phyloP scores from a whole-genome alignment of 2,888 invertebrate genomes.

The Atrina japonica region DNA sequence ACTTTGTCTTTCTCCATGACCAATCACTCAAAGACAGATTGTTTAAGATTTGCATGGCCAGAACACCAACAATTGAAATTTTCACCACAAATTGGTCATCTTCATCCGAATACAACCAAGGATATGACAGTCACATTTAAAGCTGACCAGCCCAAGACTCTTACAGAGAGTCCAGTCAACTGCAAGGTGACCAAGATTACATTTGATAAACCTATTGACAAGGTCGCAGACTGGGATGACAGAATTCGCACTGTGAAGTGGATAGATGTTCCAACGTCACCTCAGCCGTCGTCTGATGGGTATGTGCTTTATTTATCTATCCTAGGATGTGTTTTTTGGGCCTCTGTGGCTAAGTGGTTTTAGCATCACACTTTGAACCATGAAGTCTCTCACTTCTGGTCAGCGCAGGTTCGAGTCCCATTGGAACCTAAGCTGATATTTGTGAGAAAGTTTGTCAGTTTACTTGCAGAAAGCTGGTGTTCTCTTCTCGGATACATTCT shows the following conservation, averaged over 20 bases:
- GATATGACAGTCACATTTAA: slow-evolving; percentile 83
- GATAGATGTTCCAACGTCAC: slow-evolving; percentile 73
- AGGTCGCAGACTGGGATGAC: slow-evolving; percentile 80
- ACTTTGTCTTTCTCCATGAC: slow-evolving; percentile 77
- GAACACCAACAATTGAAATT: slow-evolving; percentile 81
- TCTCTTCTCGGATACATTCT: no score
- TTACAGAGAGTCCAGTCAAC: slow-evolving; percentile 68
- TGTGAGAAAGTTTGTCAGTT: no score
- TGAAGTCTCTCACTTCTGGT: no score
- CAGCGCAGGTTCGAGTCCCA: no score
- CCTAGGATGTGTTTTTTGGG: no score
- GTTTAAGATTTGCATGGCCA: slow-evolving; percentile 78
- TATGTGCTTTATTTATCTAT: slow-evolving; percentile 17
- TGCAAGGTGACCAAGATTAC: slow-evolving; percentile 78
- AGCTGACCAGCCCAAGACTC: slow-evolving; percentile 79
- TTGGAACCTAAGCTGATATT: no score
- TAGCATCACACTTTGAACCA: no score
- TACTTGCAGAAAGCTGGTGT: no score
- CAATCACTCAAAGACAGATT: slow-evolving; percentile 78
- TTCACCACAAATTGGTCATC: slow-evolving; percentile 81
- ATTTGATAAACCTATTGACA: slow-evolving; percentile 74
- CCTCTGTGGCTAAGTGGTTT: no score
- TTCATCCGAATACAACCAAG: slow-evolving; percentile 80
- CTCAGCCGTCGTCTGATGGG: slow-evolving; percentile 53
- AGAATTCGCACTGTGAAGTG: slow-evolving; percentile 79